Conservation (phyloP, 64 coral and sea anemone genomes). For the Dendronephthya gigantea region DNA sequence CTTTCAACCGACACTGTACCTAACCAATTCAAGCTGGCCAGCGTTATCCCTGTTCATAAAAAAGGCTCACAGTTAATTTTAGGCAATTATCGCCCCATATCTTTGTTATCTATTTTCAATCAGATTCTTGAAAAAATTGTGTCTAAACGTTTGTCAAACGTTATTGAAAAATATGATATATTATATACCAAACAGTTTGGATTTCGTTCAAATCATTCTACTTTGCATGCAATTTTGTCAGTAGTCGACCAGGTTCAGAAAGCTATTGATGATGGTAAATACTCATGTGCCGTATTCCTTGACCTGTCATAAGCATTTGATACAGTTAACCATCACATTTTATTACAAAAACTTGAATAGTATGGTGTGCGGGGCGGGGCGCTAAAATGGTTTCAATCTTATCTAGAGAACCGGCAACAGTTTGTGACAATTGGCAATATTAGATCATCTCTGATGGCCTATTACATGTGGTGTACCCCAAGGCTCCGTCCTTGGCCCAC, state of each 20-base stretch:
- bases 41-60: neutral
- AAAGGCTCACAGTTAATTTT: too few species aligned
- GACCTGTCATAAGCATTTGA: neutral
- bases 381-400: neutral
- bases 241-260: neutral
- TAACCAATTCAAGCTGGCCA: neutral
- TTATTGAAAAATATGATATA: too few species aligned
- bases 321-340: neutral
- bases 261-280: conserved; percentile 10
- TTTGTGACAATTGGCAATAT: neutral
- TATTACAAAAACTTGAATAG: neutral
- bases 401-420: neutral
- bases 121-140: too few species aligned
- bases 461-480: neutral
- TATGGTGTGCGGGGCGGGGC: neutral
- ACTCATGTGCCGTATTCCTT: neutral
- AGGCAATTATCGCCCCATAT: too few species aligned
- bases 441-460: neutral
- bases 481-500: too few species aligned
- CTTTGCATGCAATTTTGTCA: neutral
- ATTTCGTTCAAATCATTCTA: neutral
- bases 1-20: neutral
- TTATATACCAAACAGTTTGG: neutral
- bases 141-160: too few species aligned
- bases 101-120: too few species aligned